Evolutionary conservation across 2,113 vertebrate genomes (phyloP).

Genomic region (Salvelinus alpinus): DNA sequence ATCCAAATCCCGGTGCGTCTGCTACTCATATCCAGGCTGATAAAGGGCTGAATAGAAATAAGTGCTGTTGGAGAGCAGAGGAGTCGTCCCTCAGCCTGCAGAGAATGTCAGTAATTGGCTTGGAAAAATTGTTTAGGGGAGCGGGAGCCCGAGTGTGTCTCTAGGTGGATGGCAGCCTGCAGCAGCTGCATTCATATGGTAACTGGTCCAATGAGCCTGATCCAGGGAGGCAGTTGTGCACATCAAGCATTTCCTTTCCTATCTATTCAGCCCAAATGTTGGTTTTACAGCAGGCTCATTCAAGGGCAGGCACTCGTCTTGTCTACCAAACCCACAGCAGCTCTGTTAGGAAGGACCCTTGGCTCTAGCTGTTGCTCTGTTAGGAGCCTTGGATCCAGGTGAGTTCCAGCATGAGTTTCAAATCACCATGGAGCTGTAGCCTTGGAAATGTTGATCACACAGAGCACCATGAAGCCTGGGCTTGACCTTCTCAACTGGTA

Average conservation of each 20-base stretch:
- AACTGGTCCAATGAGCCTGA: neutral
- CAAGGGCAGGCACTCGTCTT: neutral
- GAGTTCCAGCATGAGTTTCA: neutral
- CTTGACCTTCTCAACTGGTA: neutral
- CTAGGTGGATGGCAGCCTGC: neutral
- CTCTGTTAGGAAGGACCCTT: neutral
- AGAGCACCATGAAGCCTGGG: neutral
- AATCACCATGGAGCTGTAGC: neutral
- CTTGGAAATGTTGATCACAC: neutral
- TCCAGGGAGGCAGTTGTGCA: neutral
- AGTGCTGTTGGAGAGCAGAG: constrained; percentile 1
- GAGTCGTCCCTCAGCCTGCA: neutral
- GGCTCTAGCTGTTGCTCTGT: no score
- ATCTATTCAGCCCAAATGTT: neutral
- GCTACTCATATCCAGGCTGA: constrained; percentile 4
- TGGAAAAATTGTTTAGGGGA: constrained; percentile 2
- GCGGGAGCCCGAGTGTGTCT: neutral
- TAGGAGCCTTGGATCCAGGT: neutral
- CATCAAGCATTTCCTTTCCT: neutral
- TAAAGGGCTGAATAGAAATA: constrained; percentile 10
- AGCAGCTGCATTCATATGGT: neutral
- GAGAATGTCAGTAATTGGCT: constrained; percentile 2
- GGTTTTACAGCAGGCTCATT: neutral
- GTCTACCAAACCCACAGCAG: neutral
- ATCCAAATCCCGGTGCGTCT: constrained; percentile 17